Percentiles rank a stretch among this genome's conserved stretches.
Evolutionary conservation across 2,888 invertebrate genomes (phyloP).

Genomic region (Acanthosepion esculentum): DNA sequence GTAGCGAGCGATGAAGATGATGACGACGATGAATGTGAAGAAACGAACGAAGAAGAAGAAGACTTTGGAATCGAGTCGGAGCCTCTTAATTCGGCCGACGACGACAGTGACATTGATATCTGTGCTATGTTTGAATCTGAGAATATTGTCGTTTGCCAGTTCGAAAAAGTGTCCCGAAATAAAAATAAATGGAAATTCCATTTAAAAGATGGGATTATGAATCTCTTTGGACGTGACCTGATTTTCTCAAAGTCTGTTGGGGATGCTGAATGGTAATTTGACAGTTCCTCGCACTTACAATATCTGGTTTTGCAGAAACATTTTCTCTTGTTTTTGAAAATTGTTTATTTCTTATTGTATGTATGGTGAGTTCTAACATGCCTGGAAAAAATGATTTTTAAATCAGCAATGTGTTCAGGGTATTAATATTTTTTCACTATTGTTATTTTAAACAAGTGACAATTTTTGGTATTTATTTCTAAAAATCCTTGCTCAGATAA

Average conservation of each 20-base stretch:
- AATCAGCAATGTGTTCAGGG: too few relatives aligned
- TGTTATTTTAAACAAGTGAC: too few relatives aligned
- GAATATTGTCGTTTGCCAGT: conserved; percentile 41
- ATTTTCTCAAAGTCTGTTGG: conserved; percentile 98
- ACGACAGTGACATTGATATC: conserved; percentile 24
- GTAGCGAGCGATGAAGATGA: neutral
- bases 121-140: conserved; percentile 38
- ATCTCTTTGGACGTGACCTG: conserved; percentile 95
- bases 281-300: too few relatives aligned
- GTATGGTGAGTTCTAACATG: neutral
- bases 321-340: too few relatives aligned
- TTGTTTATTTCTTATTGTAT: too few relatives aligned
- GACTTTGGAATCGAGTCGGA: neutral
- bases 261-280: conserved; percentile 93
- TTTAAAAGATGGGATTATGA: conserved; percentile 99
- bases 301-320: too few relatives aligned
- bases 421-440: too few relatives aligned
- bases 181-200: conserved; percentile 99
- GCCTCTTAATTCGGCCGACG: neutral
- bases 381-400: neutral
- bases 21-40: neutral
- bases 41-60: neutral
- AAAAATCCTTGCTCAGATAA: too few relatives aligned
- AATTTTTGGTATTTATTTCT: too few relatives aligned
- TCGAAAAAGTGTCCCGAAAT: conserved; percentile 78